Conservation (phyloP, 2,113 vertebrate genomes). For the Shinisaurus crocodilurus region DNA sequence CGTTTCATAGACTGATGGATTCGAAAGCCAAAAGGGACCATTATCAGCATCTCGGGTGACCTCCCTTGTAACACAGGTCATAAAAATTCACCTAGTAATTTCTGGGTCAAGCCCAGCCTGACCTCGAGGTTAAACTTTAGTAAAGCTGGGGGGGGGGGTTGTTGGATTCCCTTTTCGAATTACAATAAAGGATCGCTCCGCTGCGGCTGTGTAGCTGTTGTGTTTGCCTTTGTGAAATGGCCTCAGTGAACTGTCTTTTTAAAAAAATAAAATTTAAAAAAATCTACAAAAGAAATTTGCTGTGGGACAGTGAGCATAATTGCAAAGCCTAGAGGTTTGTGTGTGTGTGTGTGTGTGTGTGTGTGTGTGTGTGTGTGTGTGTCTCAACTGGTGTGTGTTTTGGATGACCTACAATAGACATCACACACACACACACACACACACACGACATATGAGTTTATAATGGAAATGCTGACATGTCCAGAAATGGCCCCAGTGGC, state of each 20-base stretch:
- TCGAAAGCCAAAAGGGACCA: constrained; percentile 38
- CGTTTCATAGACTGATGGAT: constrained; percentile 36
- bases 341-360: too few relatives aligned
- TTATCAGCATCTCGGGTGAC: constrained; percentile 26
- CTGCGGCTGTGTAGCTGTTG: background rate
- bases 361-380: too few relatives aligned
- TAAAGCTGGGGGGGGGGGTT: background rate
- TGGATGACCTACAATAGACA: background rate
- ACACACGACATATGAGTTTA: constrained; percentile 5
- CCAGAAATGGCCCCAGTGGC: constrained; percentile 49
- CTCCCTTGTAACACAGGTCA: constrained; percentile 32
- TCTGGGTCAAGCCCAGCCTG: constrained; percentile 35
- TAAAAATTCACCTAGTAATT: constrained; percentile 43
- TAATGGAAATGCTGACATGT: constrained; percentile 63
- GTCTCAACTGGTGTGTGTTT: constrained; percentile 9
- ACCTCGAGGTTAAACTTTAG: constrained; percentile 38
- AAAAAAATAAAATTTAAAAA: background rate
- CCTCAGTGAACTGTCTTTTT: constrained; percentile 34
- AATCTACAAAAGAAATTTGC: constrained; percentile 54
- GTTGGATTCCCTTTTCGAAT: background rate
- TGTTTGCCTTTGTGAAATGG: constrained; percentile 36
- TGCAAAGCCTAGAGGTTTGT: constrained; percentile 37
- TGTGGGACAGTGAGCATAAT: constrained; percentile 13
- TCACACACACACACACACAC: background rate
- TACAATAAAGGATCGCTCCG: constrained; percentile 29